phyloP scores from a whole-genome alignment of 2,113 vertebrate genomes.

The Panurus biarmicus region DNA sequence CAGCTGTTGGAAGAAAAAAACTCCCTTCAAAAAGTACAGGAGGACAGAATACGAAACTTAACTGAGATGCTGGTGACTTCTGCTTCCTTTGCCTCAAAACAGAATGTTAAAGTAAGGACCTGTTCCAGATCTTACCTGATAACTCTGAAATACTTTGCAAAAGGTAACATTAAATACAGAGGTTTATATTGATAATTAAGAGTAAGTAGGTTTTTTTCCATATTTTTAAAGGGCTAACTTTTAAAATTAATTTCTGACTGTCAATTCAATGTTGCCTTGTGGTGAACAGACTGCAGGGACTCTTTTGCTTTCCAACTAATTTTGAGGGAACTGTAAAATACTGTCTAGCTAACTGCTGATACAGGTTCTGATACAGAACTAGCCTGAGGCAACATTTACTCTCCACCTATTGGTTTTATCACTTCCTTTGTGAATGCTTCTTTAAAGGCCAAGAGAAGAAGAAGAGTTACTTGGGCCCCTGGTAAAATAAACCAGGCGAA shows the following conservation, averaged over 20 bases:
- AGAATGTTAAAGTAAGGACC: conserved; percentile 72
- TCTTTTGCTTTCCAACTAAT: neutral
- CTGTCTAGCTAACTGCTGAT: neutral
- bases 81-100: conserved; percentile 64
- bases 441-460: conserved; percentile 78
- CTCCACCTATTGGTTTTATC: neutral
- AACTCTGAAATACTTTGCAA: neutral
- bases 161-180: neutral
- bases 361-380: neutral
- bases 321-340: neutral
- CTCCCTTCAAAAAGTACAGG: conserved; percentile 85
- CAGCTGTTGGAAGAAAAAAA: conserved; percentile 90
- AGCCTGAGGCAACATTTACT: neutral
- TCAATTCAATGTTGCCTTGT: neutral
- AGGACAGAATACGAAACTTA: conserved; percentile 84
- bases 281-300: neutral
- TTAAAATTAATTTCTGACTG: neutral
- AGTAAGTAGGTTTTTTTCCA: neutral
- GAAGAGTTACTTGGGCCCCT: conserved; percentile 89
- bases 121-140: neutral
- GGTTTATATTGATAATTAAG: neutral
- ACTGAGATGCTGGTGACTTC: conserved; percentile 86
- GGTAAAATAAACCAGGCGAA: conserved; percentile 75
- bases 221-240: neutral
- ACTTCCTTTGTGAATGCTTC: neutral